Conservation (phyloP, 2,113 vertebrate genomes). For the Tragelaphus imberbis region DNA sequence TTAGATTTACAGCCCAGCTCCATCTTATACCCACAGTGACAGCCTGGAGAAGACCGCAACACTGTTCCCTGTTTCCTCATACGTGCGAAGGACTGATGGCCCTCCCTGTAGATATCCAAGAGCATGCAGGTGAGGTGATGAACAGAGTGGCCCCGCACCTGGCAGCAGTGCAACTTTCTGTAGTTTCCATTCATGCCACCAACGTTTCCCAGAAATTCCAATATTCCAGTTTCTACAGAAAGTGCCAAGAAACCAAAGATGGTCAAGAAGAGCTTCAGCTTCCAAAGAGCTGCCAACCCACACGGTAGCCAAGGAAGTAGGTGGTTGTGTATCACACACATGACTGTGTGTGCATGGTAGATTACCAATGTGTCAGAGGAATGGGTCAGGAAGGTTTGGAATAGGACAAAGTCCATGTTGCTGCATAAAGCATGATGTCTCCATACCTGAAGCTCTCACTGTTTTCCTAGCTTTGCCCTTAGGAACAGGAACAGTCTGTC, state of each 20-base stretch:
- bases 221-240: too few relatives aligned
- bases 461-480: fast-evolving
- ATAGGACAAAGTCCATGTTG: fast-evolving
- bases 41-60: not conserved
- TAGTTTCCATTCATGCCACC: too few relatives aligned
- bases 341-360: too few relatives aligned
- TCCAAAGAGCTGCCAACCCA: not conserved
- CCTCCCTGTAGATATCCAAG: fast-evolving
- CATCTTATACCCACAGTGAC: not conserved
- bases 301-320: not conserved
- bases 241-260: not conserved
- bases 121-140: not conserved
- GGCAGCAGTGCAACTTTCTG: not conserved
- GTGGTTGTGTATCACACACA: not conserved
- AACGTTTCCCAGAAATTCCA: not conserved
- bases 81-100: too few relatives aligned
- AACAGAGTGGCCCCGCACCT: too few relatives aligned
- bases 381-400: not conserved
- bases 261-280: not conserved
- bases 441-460: fast-evolving
- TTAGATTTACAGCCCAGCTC: not conserved
- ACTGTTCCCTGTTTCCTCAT: not conserved
- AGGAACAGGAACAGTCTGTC: not conserved
- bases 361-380: not conserved
- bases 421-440: too few relatives aligned